Evolutionary conservation across 2,888 invertebrate genomes (phyloP), one percentile per base, ranked within the genome.

Genomic region (Scaptomyza reducta): DNA sequence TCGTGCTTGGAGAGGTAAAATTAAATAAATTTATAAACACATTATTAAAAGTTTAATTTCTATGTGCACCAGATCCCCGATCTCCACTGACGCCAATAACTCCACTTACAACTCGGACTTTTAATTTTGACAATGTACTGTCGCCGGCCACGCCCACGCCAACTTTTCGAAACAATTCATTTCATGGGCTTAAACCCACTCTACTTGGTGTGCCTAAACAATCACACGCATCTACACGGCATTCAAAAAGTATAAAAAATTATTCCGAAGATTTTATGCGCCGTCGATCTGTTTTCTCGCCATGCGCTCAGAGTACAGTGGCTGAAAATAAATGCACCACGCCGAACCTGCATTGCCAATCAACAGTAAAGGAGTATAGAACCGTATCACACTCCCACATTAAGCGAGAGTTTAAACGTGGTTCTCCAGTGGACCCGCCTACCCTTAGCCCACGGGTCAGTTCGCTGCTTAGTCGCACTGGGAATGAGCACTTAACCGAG

Each of bases 11-110:
- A 77, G 86, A 79, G 86, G 83, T 86, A 63, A 54, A 44, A 42
- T 2, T 3, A 31, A 16, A 1, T 5, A 25, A 13, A 3, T 18
- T 31, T 7, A 7, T 6, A 3, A 3, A 16, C 25, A 31, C 13
- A 40, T 29, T 5, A 38, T 41, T 9, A 25, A 11, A 35, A 13
- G 11, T n/a, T 10, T 27, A 5, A 14, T 13, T 14, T 1, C 0
- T 33, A 3, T 22, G 11, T 33, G 7, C 18, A 22, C 1, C 33
- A 89, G 89, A 87, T 77, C 78, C 75, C 11, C 74, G 57, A 14
- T 89, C 89, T 0, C 88, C 89, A 4, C 54, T 87, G 44, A 74
- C 77, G 0, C 89, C 89, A 3, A 16, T 89, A 29, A 88, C 89
- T 1, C 89, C 89, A 1, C 71, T 82, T 0, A 62, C 70, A 27